These are phyloP conservation scores for Neocrepidodera transversa DNA, from an alignment of 2,888 invertebrate species.

Conservation along the genomic window DNA sequence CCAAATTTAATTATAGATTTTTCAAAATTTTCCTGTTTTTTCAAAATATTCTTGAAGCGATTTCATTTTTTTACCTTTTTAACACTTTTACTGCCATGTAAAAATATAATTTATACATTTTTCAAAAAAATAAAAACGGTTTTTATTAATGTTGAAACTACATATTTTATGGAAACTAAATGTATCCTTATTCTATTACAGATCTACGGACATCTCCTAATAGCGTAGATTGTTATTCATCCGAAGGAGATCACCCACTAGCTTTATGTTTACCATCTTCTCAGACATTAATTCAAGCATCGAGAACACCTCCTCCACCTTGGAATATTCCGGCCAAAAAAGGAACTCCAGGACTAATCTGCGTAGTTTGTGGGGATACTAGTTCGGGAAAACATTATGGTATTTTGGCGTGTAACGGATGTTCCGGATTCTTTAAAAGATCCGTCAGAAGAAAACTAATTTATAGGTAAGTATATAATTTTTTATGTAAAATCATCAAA, in stretches of 20 bases:
- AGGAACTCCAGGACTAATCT: slow-evolving; percentile 80
- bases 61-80: too few species aligned
- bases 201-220: slow-evolving; percentile 57
- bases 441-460: slow-evolving; percentile 95
- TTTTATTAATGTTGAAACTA: too few species aligned
- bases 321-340: slow-evolving; percentile 63
- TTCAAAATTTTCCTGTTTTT: too few species aligned
- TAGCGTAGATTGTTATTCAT: slow-evolving; percentile 57
- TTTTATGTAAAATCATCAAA: too few species aligned
- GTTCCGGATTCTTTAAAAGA: slow-evolving; percentile 98
- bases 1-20: too few species aligned
- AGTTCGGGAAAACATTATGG: slow-evolving; percentile 98
- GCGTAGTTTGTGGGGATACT: slow-evolving; percentile 97
- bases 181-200: too few species aligned
- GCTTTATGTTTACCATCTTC: slow-evolving; percentile 66
- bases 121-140: too few species aligned
- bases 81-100: too few species aligned
- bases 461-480: slow-evolving; percentile 92
- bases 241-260: slow-evolving; percentile 64
- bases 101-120: too few species aligned
- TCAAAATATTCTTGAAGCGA: too few species aligned
- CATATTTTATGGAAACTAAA: too few species aligned
- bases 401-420: slow-evolving; percentile 98
- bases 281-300: slow-evolving; percentile 70
- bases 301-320: slow-evolving; percentile 67